A percentile compares a stretch with the other conserved stretches of the same genome.
phyloP scores from a whole-genome alignment of 35 echinoderm and acorn worm species.

The Anneissia japonica region DNA sequence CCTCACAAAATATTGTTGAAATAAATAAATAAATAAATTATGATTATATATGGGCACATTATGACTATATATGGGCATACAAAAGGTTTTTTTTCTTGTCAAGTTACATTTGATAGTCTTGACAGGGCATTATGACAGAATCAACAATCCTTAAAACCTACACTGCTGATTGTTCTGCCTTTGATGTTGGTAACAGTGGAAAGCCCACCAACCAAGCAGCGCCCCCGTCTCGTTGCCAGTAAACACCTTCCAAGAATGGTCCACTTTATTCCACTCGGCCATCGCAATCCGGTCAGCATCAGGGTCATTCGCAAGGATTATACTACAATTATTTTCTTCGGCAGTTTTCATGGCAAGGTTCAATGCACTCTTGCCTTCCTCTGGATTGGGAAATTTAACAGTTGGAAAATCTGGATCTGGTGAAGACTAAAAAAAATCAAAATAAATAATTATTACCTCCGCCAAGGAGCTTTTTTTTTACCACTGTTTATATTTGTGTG shows the following conservation, averaged over 20 bases:
- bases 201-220: constrained; percentile 77
- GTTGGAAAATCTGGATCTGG: constrained; percentile 89
- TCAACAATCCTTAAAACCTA: constrained; percentile 1
- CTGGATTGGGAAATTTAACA: constrained; percentile 94
- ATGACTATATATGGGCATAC: no score
- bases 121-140: no score
- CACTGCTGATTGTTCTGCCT: background rate
- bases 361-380: constrained; percentile 91
- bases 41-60: no score
- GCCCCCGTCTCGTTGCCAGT: constrained; percentile 91
- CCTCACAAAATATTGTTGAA: no score
- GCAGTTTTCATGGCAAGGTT: constrained; percentile 79
- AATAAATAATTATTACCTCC: no score
- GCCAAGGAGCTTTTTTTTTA: no score
- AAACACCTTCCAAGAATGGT: constrained; percentile 69
- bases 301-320: constrained; percentile 92
- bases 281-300: constrained; percentile 87
- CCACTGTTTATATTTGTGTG: no score
- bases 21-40: no score
- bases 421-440: constrained; percentile 41
- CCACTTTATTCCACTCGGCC: constrained; percentile 22
- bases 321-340: constrained; percentile 56
- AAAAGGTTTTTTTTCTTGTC: no score
- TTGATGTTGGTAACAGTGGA: constrained; percentile 45
- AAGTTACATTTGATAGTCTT: no score